phyloP scores from a whole-genome alignment of 2,888 invertebrate species.

The Hemicrepidius hirtus region DNA sequence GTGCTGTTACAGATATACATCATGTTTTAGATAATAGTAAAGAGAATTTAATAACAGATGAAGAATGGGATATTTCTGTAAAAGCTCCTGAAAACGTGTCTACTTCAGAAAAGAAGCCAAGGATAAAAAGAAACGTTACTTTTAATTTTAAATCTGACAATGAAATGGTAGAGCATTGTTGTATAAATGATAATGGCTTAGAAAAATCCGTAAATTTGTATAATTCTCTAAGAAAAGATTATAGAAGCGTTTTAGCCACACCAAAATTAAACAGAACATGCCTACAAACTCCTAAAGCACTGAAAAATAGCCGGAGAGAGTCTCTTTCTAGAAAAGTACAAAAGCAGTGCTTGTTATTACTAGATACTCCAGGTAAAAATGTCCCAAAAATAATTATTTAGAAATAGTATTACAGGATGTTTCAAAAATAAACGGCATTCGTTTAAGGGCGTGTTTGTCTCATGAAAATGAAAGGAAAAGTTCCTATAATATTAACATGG shows the following conservation, averaged over 20 bases:
- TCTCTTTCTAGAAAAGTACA: constrained; percentile 17
- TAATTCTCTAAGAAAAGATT: constrained; percentile 22
- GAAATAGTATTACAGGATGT: neutral
- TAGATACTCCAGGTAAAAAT: constrained; percentile 12
- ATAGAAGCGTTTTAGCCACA: neutral
- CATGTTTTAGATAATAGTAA: neutral
- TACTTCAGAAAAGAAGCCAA: neutral
- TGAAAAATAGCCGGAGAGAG: neutral
- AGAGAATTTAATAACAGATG: neutral
- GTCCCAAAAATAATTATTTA: neutral
- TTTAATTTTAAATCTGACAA: neutral
- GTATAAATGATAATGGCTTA: constrained; percentile 8
- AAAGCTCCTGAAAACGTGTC: neutral
- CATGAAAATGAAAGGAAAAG: too few relatives aligned
- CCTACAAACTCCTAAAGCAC: constrained; percentile 10
- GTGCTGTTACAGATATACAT: neutral
- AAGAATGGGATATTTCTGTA: neutral
- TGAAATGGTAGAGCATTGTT: neutral
- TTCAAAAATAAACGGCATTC: too few relatives aligned
- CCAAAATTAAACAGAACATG: constrained; percentile 16
- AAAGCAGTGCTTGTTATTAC: constrained; percentile 25
- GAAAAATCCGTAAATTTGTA: constrained; percentile 23
- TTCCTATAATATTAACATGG: too few relatives aligned
- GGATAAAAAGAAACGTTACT: neutral
- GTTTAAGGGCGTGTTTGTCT: too few relatives aligned